Conservation (phyloP, 2,113 vertebrate genomes). For the Dasyprocta punctata region DNA sequence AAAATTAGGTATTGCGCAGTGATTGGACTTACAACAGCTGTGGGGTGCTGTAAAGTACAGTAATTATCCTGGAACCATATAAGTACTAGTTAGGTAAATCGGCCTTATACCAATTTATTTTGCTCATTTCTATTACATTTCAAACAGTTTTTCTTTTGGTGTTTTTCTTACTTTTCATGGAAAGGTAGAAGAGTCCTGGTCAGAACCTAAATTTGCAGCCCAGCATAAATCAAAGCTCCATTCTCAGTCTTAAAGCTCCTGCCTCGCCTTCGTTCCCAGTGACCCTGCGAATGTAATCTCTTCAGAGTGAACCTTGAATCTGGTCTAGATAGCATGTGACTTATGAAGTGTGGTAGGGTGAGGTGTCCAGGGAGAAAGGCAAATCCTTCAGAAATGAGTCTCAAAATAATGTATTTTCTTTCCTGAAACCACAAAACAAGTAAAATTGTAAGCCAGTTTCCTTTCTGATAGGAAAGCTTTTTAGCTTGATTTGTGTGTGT, state of each 20-base stretch:
- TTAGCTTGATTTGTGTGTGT: background rate
- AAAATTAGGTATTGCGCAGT: slow-evolving; percentile 1
- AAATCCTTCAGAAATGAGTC: slow-evolving; percentile 69
- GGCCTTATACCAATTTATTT: background rate
- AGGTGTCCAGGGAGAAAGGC: slow-evolving; percentile 63
- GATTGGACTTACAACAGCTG: slow-evolving; percentile 10
- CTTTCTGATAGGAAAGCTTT: slow-evolving; percentile 2
- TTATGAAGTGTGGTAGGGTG: slow-evolving; percentile 74
- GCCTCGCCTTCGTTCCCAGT: slow-evolving; percentile 60
- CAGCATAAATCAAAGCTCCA: slow-evolving; percentile 77
- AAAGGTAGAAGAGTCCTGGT: slow-evolving; percentile 40
- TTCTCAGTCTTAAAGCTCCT: slow-evolving; percentile 60
- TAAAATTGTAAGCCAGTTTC: background rate
- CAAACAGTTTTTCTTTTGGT: slow-evolving; percentile 39
- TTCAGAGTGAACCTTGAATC: slow-evolving; percentile 76
- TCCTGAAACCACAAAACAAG: slow-evolving; percentile 22
- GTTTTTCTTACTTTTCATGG: background rate
- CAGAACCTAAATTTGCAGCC: slow-evolving; percentile 73
- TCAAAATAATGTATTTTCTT: slow-evolving; percentile 66
- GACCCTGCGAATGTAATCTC: slow-evolving; percentile 79
- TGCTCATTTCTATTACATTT: background rate
- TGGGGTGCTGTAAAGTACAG: background rate
- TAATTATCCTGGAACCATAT: background rate
- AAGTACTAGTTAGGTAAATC: background rate
- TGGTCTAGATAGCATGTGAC: slow-evolving; percentile 74